Evolutionary conservation across 2,797 vertebrate genomes (phyloP).

Genomic region (Clarias fuscus): DNA sequence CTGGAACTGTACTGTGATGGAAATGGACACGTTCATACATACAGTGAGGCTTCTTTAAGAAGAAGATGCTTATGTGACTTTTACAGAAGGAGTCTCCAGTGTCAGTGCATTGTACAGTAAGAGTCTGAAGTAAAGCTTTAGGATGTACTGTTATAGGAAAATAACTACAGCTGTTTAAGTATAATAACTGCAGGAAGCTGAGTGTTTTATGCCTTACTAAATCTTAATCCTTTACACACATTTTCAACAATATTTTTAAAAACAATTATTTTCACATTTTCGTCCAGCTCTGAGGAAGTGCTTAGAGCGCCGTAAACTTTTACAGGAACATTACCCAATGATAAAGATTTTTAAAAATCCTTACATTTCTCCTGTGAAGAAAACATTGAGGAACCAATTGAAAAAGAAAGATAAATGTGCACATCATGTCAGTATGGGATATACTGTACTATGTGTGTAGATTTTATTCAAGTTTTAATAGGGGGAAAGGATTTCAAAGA

Average conservation of each 20-base stretch:
- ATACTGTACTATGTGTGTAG: no score
- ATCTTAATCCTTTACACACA: neutral
- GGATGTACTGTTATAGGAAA: neutral
- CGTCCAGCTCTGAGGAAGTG: neutral
- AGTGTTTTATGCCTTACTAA: neutral
- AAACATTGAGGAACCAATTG: no score
- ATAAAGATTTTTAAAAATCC: no score
- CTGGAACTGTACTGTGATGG: no score
- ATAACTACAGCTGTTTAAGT: neutral
- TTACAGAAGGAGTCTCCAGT: conserved; percentile 1
- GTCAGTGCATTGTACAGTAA: neutral
- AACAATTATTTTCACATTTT: no score
- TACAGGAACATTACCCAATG: no score
- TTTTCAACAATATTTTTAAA: no score
- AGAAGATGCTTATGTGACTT: neutral
- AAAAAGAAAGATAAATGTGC: no score
- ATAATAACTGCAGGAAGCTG: neutral
- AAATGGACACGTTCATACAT: neutral
- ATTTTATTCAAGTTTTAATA: neutral
- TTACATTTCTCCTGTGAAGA: no score
- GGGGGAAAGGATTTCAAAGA: neutral
- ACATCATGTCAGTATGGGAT: no score
- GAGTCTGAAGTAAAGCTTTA: neutral
- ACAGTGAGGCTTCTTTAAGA: neutral
- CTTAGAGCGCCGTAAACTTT: no score